Conservation (phyloP, 1,140 invertebrate genomes). For the Trachelipus rathkii region DNA sequence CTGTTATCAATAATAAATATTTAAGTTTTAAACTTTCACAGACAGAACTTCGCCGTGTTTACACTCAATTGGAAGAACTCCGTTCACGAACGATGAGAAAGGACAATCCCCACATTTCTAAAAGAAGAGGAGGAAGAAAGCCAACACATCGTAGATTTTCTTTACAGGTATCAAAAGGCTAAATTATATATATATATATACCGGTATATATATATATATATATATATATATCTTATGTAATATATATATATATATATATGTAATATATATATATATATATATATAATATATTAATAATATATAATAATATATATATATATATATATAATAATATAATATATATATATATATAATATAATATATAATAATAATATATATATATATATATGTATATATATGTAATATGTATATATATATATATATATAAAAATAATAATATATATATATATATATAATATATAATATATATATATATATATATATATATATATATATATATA, state of each 20-base stretch:
- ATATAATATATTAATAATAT: conserved; percentile 18
- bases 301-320: conserved; percentile 10
- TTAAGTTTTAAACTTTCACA: conserved; percentile 46
- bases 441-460: background rate
- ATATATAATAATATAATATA: too few relatives aligned
- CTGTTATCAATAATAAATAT: background rate
- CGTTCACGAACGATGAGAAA: conserved; percentile 84
- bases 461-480: background rate
- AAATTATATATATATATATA: too few relatives aligned
- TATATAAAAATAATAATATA: conserved; percentile 13
- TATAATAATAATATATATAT: background rate
- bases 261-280: background rate
- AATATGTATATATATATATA: conserved; percentile 4
- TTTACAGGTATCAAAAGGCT: conserved; percentile 61
- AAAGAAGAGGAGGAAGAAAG: conserved; percentile 84
- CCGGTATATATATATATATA: too few relatives aligned
- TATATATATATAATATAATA: background rate
- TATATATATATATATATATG: conserved; percentile 5
- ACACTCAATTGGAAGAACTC: conserved; percentile 80
- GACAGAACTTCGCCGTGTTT: conserved; percentile 85
- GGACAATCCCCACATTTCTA: conserved; percentile 93
- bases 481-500: background rate
- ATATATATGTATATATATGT: conserved; percentile 14
- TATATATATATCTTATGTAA: conserved; percentile 2
- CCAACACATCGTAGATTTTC: conserved; percentile 82